Evolutionary conservation across 1,140 invertebrate genomes (phyloP).

Genomic region (Formica exsecta): DNA sequence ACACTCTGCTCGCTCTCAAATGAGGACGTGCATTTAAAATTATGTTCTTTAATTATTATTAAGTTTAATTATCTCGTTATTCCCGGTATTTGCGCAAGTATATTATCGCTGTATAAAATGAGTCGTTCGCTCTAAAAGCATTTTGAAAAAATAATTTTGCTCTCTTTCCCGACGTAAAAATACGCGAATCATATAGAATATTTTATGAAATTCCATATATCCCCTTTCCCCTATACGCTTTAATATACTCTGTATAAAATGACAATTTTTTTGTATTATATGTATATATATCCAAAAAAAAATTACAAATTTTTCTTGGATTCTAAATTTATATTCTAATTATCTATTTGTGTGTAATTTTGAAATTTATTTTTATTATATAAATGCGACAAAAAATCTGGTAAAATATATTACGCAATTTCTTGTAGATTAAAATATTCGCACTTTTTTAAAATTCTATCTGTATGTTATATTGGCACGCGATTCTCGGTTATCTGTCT

Average conservation of each 20-base stretch:
- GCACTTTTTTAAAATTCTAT: not conserved
- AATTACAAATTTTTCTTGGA: not conserved
- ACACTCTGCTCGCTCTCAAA: slow-evolving; percentile 30
- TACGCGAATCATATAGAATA: not conserved
- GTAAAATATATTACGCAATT: not conserved
- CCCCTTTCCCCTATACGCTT: not conserved
- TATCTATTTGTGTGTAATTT: not conserved
- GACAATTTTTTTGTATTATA: not conserved
- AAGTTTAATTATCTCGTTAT: slow-evolving; percentile 59
- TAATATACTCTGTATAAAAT: not conserved
- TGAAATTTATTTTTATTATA: not conserved
- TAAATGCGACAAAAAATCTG: not conserved
- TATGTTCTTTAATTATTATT: slow-evolving; percentile 58
- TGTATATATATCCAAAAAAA: not conserved
- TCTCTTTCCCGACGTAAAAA: not conserved
- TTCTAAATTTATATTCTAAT: not conserved
- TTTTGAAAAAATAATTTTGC: slow-evolving; percentile 52
- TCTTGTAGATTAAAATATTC: not conserved
- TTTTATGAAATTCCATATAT: not conserved
- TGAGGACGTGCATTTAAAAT: slow-evolving; percentile 46
- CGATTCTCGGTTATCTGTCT: slow-evolving; percentile 10
- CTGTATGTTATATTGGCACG: not conserved
- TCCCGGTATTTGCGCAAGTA: not conserved
- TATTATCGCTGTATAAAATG: slow-evolving; percentile 22
- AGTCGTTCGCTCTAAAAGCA: slow-evolving; percentile 39